Evolutionary conservation across 1,140 invertebrate genomes (phyloP), one percentile per base, ranked within the genome.

Genomic region (Papilio aristodemus): DNA sequence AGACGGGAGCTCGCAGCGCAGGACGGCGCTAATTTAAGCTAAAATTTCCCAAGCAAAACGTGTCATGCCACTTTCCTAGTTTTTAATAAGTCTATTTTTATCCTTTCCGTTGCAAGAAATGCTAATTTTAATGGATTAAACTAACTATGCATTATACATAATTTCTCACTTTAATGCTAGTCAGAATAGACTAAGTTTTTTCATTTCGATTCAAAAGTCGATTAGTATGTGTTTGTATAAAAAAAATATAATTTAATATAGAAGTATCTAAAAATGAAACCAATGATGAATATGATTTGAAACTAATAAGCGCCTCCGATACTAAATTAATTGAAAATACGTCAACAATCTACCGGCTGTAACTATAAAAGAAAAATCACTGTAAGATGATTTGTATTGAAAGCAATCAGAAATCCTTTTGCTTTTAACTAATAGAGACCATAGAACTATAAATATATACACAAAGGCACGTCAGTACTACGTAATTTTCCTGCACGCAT

Each of bases 391-490:
- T 32, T 32, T 32, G 27, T 32, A 32, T 32, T 32, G 27, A 32
- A 32, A 32, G 2, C 27, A 32, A 32, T 32, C 27, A 32, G 27
- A 32, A 32, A 32, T 32, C 27, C 5, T 43, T 6, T 43, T 4
- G 39, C n/a, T 50, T 50, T 50, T 19, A 50, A 50, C 19, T 19
- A 22, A 32, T 32, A 3, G 27, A 50, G 13, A 13, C 13, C 27
- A 60, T 36, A 62, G 36, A 62, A 27, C 14, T 62, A 62, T 62
- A 62, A 62, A 62, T 62, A 62, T n/a, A 59, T 36, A 32, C 14
- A 62, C 59, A 62, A 62, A 37, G 59, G 36, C 8, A 5, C 27
- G 32, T 62, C 32, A 62, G 14, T 60, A 36, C 58, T 62, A 38
- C 14, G 36, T 14, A 32, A 59, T 62, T 62, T 62, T 38, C 32